These are phyloP conservation scores for Euwallacea similis DNA, from an alignment of 1,140 invertebrate species.

Conservation along the genomic window DNA sequence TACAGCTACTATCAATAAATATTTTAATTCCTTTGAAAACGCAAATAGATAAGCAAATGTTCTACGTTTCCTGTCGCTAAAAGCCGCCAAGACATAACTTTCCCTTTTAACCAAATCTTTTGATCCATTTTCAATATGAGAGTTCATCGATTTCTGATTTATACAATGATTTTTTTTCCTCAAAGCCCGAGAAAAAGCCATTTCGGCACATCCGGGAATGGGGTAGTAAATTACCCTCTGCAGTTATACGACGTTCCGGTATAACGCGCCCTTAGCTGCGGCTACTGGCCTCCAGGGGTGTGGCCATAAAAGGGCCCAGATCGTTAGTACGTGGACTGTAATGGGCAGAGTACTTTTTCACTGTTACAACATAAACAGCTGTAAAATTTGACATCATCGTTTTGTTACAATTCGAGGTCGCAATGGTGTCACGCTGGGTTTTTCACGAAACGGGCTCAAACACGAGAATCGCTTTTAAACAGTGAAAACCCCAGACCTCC, in stretches of 20 bases:
- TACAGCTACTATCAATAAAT: slow-evolving; percentile 50
- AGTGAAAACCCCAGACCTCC: background rate
- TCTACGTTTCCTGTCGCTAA: slow-evolving; percentile 43
- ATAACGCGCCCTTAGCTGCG: slow-evolving; percentile 21
- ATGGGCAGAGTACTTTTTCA: slow-evolving; percentile 25
- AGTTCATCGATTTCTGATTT: no score
- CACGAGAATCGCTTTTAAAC: background rate
- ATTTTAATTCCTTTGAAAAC: slow-evolving; percentile 49
- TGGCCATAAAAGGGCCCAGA: slow-evolving; percentile 25
- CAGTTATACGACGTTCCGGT: slow-evolving; percentile 29
- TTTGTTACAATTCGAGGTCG: slow-evolving; percentile 28
- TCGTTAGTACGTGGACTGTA: slow-evolving; percentile 34
- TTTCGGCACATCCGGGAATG: slow-evolving; percentile 10
- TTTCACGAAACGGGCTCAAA: background rate
- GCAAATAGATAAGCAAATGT: slow-evolving; percentile 49
- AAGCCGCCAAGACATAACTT: slow-evolving; percentile 15
- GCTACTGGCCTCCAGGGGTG: slow-evolving; percentile 27
- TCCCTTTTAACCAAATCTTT: slow-evolving; percentile 12
- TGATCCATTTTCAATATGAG: slow-evolving; percentile 8
- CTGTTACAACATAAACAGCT: slow-evolving; percentile 29
- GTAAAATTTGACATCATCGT: slow-evolving; percentile 33
- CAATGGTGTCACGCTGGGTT: background rate
- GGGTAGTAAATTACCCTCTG: slow-evolving; percentile 21
- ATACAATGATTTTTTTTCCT: no score
- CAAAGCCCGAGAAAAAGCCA: background rate